These are phyloP conservation scores for Agrochola circellaris DNA, from an alignment of 2,888 invertebrate species.

Conservation along the genomic window DNA sequence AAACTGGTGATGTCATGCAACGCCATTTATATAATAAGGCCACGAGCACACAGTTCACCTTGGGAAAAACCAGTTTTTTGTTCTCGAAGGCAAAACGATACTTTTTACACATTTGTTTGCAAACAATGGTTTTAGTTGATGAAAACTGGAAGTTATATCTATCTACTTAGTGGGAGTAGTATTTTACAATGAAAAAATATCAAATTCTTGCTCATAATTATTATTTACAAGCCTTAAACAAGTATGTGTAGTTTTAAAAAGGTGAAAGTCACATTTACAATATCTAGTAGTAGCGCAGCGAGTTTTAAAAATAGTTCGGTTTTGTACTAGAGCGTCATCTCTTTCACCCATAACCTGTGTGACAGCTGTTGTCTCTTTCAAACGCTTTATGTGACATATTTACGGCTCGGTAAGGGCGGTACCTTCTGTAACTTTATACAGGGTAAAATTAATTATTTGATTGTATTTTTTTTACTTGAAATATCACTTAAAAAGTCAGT, in stretches of 20 bases:
- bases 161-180: not conserved
- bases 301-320: not conserved
- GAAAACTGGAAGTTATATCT: conserved; percentile 11
- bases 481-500: no score
- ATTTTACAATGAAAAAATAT: not conserved
- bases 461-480: no score
- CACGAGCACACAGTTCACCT: conserved; percentile 72
- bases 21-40: conserved; percentile 73
- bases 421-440: not conserved
- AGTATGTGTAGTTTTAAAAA: not conserved
- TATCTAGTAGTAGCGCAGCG: not conserved
- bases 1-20: conserved; percentile 69
- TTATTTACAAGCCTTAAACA: not conserved
- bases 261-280: not conserved
- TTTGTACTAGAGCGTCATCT: not conserved
- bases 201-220: not conserved
- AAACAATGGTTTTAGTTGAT: conserved; percentile 48
- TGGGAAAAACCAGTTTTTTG: conserved; percentile 62
- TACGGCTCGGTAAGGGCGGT: not conserved
- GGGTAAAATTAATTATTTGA: no score
- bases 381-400: not conserved
- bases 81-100: conserved; percentile 22
- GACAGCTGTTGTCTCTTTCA: not conserved
- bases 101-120: conserved; percentile 50
- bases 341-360: not conserved